phyloP scores from a whole-genome alignment of 92 coral and sea anemone species.

The Desmophyllum pertusum region DNA sequence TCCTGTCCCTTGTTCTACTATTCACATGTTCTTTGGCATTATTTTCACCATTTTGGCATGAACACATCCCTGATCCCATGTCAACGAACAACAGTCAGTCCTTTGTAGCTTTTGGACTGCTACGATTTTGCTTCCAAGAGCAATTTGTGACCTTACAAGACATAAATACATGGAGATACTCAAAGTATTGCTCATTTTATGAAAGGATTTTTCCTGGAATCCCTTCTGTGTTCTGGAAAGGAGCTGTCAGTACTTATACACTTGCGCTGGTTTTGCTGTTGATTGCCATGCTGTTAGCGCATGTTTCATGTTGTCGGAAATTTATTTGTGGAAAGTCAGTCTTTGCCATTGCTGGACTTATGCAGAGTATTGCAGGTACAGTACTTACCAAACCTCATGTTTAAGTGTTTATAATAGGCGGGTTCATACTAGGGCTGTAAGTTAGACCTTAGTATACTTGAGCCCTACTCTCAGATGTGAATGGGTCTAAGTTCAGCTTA shows the following conservation, averaged over 20 bases:
- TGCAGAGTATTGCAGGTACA: conserved; percentile 79
- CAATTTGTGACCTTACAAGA: conserved; percentile 68
- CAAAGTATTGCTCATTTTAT: conserved; percentile 74
- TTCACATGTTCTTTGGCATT: conserved; percentile 65
- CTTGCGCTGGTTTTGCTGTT: conserved; percentile 59
- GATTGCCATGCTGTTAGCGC: conserved; percentile 64
- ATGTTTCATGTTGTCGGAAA: conserved; percentile 69
- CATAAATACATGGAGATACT: conserved; percentile 74
- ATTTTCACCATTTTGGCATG: conserved; percentile 90
- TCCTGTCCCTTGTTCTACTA: conserved; percentile 64
- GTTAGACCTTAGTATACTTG: neutral
- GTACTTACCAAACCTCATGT: neutral
- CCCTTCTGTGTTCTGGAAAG: conserved; percentile 85
- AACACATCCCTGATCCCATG: conserved; percentile 65
- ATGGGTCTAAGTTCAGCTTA: neutral
- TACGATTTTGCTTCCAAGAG: conserved; percentile 73
- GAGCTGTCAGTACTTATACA: conserved; percentile 66
- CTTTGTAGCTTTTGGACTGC: conserved; percentile 78
- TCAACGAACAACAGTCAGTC: conserved; percentile 68
- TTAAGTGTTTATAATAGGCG: neutral
- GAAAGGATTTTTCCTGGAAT: conserved; percentile 67
- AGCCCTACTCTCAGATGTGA: neutral
- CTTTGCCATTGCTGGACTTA: conserved; percentile 67
- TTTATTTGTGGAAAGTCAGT: conserved; percentile 62
- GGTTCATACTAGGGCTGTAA: neutral